Evolutionary conservation across 2,888 invertebrate genomes (phyloP), one percentile per base, ranked within the genome.

Genomic region (Lycocerus yunnanus): DNA sequence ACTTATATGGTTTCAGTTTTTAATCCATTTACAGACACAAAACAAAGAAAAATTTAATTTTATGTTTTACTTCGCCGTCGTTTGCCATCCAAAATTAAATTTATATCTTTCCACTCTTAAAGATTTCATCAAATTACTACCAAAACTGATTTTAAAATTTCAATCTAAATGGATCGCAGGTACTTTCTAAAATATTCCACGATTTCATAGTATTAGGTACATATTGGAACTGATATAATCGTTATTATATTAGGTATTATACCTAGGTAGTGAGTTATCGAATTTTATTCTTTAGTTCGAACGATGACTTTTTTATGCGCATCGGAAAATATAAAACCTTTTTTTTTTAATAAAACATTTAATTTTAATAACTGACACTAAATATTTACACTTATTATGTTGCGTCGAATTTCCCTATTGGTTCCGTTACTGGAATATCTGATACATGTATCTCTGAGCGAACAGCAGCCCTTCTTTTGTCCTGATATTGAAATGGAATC

Each of bases 401-500:
- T 60, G 69, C 72, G 71, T 71, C 65, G 66, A 73, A 73, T 71
- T 76, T 76, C 73, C 73, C 74, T 74, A 77, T 74, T 74, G 74
- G 76, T 77, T 77, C 74, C 71, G 70, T 71, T 72, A 70, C 69
- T 72, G 73, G 78, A 78, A 78, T 84, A 85, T 85, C 84, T 83
- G 85, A 85, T 85, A 85, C 84, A 84, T 84, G 83, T 83, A 85
- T 85, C 84, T 83, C 81, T 78, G 82, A 80, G 78, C 80, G 78
- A 71, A 69, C 73, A 80, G 84, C 87, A 88, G 87, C 88, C 89
- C 88, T 89, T 89, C 89, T 89, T 90, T 90, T 90, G 89, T 90
- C 88, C 89, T 88, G 89, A 89, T 90, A 90, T 90, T 90, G 90
- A 90, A 91, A 91, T 91, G 90, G 90, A 91, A 89, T 90, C 91